Evolutionary conservation across 2,888 invertebrate genomes (phyloP).

Genomic region (Pammene aurita): DNA sequence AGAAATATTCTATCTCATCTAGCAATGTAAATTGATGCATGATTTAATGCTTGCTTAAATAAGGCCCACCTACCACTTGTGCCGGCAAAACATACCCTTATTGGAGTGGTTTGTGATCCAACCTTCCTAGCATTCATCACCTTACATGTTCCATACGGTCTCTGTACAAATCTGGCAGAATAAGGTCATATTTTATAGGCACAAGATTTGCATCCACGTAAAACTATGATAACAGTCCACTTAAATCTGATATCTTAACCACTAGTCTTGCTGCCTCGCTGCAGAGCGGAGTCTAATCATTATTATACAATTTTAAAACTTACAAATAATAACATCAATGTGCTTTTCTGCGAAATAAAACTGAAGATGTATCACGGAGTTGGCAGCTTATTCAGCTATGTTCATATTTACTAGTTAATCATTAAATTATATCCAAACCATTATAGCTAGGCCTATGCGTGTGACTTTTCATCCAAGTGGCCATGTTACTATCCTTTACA

Average conservation of each 20-base stretch:
- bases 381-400: background rate
- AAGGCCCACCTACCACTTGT: constrained; percentile 67
- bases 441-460: constrained; percentile 6
- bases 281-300: constrained; percentile 21
- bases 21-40: constrained; percentile 76
- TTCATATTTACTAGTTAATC: background rate
- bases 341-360: constrained; percentile 8
- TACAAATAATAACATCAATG: constrained; percentile 19
- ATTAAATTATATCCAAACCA: background rate
- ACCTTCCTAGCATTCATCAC: constrained; percentile 76
- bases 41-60: constrained; percentile 71
- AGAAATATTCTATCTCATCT: constrained; percentile 72
- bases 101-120: constrained; percentile 57
- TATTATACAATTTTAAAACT: constrained; percentile 20
- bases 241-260: constrained; percentile 40
- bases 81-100: constrained; percentile 73
- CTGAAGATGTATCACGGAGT: constrained; percentile 1
- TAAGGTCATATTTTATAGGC: constrained; percentile 71
- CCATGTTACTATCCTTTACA: constrained; percentile 4
- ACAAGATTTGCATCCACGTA: constrained; percentile 59
- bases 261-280: constrained; percentile 20
- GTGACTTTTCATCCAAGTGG: constrained; percentile 14
- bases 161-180: constrained; percentile 75
- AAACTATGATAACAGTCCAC: constrained; percentile 57
- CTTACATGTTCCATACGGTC: constrained; percentile 74